Percentiles rank a stretch among this genome's conserved stretches.
phyloP scores from a whole-genome alignment of 2,113 vertebrate species.

The Ctenomys sociabilis region DNA sequence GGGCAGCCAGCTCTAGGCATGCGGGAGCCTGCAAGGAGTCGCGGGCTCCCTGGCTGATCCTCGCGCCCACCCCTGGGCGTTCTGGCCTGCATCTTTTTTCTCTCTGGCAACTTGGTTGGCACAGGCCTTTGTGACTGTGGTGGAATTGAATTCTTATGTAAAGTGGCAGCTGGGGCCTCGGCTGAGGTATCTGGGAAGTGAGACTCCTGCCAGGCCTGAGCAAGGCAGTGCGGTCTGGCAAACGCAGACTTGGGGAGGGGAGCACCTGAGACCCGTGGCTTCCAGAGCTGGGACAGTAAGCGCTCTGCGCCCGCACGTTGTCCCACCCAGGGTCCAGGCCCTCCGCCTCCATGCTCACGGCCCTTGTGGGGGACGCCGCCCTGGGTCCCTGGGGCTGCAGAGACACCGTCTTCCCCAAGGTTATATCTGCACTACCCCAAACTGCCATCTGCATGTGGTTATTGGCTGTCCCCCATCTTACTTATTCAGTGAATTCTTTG shows the following conservation, averaged over 20 bases:
- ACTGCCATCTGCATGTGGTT: fast-evolving
- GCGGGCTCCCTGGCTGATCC: background rate
- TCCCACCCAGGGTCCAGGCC: background rate
- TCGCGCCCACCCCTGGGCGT: fast-evolving
- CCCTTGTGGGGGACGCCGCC: background rate
- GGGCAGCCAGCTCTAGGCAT: fast-evolving
- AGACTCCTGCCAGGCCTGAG: background rate
- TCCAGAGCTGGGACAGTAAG: background rate
- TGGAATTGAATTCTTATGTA: conserved; percentile 2
- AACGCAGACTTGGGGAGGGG: background rate
- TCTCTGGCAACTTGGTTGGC: conserved; percentile 7
- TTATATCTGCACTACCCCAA: fast-evolving
- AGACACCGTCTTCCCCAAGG: fast-evolving
- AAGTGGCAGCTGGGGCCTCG: background rate
- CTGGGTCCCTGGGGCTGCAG: background rate
- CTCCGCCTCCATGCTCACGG: fast-evolving
- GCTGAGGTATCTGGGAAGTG: background rate
- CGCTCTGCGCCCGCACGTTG: fast-evolving
- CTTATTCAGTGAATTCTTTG: background rate
- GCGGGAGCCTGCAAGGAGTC: fast-evolving
- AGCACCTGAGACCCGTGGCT: fast-evolving
- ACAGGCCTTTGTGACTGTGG: background rate
- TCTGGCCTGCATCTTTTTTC: background rate
- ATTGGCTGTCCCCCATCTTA: background rate
- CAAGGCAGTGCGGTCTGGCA: background rate